Conservation (phyloP, 1,140 invertebrate species). For the Drosophila subpulchrella region DNA sequence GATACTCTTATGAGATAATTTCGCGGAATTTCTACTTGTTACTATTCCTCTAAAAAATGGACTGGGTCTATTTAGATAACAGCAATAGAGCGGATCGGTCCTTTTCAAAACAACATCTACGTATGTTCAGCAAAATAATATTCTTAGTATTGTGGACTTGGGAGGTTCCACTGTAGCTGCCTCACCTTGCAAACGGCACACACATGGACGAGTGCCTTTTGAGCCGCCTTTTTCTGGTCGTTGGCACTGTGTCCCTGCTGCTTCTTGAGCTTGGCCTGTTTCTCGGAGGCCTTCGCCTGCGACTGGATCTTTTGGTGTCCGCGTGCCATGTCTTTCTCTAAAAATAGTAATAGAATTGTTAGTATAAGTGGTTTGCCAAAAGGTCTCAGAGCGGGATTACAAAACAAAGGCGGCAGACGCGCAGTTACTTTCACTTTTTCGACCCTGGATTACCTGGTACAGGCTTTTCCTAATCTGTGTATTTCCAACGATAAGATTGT, state of each 20-base stretch:
- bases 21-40: no score
- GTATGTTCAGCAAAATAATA: no score
- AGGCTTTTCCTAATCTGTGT: slow-evolving; percentile 10
- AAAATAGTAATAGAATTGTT: neutral
- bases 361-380: slow-evolving; percentile 1
- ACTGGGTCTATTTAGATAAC: no score
- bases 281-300: slow-evolving; percentile 97
- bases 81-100: no score
- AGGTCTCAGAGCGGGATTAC: slow-evolving; percentile 31
- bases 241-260: slow-evolving; percentile 94
- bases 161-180: neutral
- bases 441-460: neutral
- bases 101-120: no score
- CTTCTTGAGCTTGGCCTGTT: slow-evolving; percentile 93
- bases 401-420: slow-evolving; percentile 26
- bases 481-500: slow-evolving; percentile 1
- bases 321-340: slow-evolving; percentile 92
- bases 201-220: slow-evolving; percentile 95
- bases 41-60: no score
- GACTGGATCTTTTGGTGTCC: slow-evolving; percentile 99
- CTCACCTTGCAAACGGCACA: slow-evolving; percentile 97
- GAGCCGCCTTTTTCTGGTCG: slow-evolving; percentile 98
- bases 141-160: no score
- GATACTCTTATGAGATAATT: no score
- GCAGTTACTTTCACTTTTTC: slow-evolving; percentile 39